phyloP scores from a whole-genome alignment of 2,113 vertebrate genomes.

The Pelmatolapia mariae region DNA sequence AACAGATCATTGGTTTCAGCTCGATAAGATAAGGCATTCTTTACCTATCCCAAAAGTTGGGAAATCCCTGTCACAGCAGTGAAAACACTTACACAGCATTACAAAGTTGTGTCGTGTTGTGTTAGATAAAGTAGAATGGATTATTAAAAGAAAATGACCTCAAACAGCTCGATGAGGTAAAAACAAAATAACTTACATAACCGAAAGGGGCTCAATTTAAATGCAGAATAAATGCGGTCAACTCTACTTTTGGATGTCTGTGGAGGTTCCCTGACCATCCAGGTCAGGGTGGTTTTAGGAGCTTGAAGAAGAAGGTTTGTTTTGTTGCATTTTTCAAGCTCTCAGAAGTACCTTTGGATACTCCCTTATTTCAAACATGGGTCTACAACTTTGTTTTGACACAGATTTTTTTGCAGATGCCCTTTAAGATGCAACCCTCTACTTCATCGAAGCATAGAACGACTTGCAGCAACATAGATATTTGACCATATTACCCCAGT shows the following conservation, averaged over 20 bases:
- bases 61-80: neutral
- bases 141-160: neutral
- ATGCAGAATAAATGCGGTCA: neutral
- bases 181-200: neutral
- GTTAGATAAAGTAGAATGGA: neutral
- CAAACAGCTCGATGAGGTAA: neutral
- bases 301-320: neutral
- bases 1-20: neutral
- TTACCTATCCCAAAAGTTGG: neutral
- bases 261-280: neutral
- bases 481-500: neutral
- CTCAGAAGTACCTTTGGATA: neutral
- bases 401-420: neutral
- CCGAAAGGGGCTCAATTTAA: neutral
- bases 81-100: neutral
- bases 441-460: fast-evolving
- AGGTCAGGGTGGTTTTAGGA: neutral
- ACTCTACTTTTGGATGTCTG: neutral
- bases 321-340: neutral
- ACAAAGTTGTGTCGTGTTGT: neutral
- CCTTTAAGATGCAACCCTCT: fast-evolving
- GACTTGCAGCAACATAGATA: neutral
- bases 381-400: neutral
- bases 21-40: neutral
- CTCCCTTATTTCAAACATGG: neutral